Conservation (phyloP, 2,888 invertebrate genomes). For the Amphipyra tragopoginis region DNA sequence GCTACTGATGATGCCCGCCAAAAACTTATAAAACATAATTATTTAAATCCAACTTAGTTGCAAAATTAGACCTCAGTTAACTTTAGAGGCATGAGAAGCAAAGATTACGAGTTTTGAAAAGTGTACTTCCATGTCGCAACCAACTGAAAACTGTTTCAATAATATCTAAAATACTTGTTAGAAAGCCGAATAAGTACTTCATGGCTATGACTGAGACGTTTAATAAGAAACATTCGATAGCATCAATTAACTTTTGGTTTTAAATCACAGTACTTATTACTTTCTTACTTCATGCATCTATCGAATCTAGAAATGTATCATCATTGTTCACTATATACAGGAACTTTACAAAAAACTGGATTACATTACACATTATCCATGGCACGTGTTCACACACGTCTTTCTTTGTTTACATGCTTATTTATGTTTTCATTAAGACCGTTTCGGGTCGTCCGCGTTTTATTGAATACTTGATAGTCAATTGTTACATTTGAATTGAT, state of each 20-base stretch:
- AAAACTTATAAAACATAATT: no score
- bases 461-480: conserved; percentile 26
- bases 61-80: no score
- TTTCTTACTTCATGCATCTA: no score
- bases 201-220: no score
- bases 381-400: conserved; percentile 25
- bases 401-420: conserved; percentile 14
- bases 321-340: conserved; percentile 2
- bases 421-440: conserved; percentile 25
- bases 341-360: conserved; percentile 21
- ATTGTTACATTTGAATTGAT: conserved; percentile 31
- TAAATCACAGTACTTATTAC: not conserved
- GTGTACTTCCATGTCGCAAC: no score
- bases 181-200: no score
- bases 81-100: no score
- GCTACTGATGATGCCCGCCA: no score
- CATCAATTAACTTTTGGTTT: not conserved
- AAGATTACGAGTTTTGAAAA: no score
- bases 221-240: not conserved
- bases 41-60: no score
- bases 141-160: no score
- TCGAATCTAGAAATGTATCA: not conserved
- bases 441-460: conserved; percentile 18
- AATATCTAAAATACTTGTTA: no score
- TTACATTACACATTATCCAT: conserved; percentile 17